Percentiles rank a stretch among this genome's conserved stretches.
Conservation (phyloP, 2,888 invertebrate genomes). For the Isotomurus palustris region DNA sequence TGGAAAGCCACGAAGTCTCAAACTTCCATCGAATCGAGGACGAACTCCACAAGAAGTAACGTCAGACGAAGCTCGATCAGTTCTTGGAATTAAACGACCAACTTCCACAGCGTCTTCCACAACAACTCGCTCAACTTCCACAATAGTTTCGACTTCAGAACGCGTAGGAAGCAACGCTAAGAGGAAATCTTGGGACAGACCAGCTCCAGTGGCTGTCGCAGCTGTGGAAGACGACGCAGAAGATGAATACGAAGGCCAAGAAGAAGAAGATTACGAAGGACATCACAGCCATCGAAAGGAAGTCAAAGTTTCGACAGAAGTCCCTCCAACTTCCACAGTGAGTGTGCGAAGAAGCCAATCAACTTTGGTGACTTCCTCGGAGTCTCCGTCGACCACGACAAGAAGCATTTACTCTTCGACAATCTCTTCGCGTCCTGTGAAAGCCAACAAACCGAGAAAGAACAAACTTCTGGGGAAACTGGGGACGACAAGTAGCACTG, state of each 20-base stretch:
- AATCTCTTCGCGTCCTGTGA: background rate
- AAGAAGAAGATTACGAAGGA: slow-evolving; percentile 8
- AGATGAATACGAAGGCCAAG: slow-evolving; percentile 13
- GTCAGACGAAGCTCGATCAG: slow-evolving; percentile 37
- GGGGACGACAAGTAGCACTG: slow-evolving; percentile 2
- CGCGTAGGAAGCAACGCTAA: background rate
- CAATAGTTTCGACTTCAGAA: too few relatives aligned
- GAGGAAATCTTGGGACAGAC: too few relatives aligned
- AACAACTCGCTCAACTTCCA: too few relatives aligned
- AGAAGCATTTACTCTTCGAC: slow-evolving; percentile 3
- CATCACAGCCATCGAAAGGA: slow-evolving; percentile 4
- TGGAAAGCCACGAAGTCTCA: background rate
- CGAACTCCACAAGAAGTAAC: slow-evolving; percentile 34
- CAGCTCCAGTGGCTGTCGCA: background rate
- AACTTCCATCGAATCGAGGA: background rate
- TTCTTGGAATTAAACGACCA: slow-evolving; percentile 36
- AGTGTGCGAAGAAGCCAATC: slow-evolving; percentile 1
- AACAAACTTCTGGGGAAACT: slow-evolving; percentile 4
- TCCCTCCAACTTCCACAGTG: background rate
- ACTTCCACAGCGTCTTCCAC: slow-evolving; percentile 15
- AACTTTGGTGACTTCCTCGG: background rate
- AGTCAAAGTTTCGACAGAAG: background rate
- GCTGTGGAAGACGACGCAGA: slow-evolving; percentile 12
- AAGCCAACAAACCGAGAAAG: slow-evolving; percentile 2
- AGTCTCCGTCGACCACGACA: background rate